Evolutionary conservation across 1,140 invertebrate species (phyloP).

Genomic region (Eriocheir sinensis): DNA sequence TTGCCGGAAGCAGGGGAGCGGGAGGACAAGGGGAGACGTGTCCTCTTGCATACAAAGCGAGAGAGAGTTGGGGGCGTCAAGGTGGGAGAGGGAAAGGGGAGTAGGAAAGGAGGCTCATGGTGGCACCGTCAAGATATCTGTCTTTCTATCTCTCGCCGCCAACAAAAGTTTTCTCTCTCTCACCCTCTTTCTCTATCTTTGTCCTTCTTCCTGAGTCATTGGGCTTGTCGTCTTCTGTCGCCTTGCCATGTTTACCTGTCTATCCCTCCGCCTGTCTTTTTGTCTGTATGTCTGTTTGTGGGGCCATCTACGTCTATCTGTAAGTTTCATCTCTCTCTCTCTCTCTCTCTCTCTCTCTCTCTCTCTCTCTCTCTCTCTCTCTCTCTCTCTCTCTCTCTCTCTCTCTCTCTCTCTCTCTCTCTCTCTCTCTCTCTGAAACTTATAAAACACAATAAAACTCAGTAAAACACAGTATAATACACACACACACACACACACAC

Average conservation of each 20-base stretch:
- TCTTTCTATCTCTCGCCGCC: neutral
- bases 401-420: neutral
- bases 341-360: conserved; percentile 39
- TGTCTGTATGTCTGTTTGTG: neutral
- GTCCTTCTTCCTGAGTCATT: neutral
- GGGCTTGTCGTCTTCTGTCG: neutral
- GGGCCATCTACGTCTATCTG: neutral
- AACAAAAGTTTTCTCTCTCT: conserved; percentile 49
- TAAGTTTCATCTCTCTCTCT: neutral
- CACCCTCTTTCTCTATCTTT: conserved; percentile 54
- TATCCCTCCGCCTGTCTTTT: conserved; percentile 34
- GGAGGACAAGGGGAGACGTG: conserved; percentile 18
- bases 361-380: neutral
- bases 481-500: conserved; percentile 22
- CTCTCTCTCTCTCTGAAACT: neutral
- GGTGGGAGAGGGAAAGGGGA: neutral
- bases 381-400: neutral
- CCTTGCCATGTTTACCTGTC: neutral
- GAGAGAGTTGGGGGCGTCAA: neutral
- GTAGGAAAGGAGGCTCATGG: neutral
- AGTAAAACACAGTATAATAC: neutral
- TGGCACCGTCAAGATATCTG: neutral
- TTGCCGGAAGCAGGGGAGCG: conserved; percentile 54
- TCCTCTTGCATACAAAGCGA: conserved; percentile 55
- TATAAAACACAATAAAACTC: neutral